Evolutionary conservation across 2,113 vertebrate species (phyloP).

Genomic region (Microcebus tavaratra): DNA sequence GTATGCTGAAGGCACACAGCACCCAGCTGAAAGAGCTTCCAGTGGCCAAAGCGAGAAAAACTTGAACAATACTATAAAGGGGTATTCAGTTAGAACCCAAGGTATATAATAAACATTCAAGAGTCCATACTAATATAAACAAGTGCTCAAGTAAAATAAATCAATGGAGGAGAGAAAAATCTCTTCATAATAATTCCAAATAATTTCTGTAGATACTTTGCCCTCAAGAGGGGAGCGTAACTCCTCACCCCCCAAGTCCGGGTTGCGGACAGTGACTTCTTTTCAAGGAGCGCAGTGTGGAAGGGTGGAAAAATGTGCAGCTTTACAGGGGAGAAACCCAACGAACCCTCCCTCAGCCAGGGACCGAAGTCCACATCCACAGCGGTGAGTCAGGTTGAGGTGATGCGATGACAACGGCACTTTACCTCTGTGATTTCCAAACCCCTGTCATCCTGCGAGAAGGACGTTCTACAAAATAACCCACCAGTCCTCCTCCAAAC

Average conservation of each 20-base stretch:
- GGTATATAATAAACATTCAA: neutral
- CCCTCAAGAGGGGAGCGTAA: neutral
- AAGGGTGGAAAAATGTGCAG: neutral
- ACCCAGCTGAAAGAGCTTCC: neutral
- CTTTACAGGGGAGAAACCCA: neutral
- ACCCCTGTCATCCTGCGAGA: neutral
- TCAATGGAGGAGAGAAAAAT: neutral
- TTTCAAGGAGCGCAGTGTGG: neutral
- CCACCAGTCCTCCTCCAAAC: neutral
- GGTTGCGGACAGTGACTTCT: neutral
- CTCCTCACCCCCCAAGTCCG: too few species aligned
- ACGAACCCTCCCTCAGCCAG: neutral
- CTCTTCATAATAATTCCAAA: neutral
- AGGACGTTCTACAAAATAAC: neutral
- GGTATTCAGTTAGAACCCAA: neutral
- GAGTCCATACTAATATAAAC: neutral
- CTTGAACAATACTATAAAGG: neutral
- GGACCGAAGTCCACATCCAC: neutral
- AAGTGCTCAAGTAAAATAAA: neutral
- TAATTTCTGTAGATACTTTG: neutral
- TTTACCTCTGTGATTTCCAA: neutral
- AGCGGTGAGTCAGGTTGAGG: neutral
- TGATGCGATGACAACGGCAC: too few species aligned
- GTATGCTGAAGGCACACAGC: neutral
- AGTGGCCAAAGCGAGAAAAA: neutral